Conservation (phyloP, 2,113 vertebrate species). For the Antechinus flavipes region DNA sequence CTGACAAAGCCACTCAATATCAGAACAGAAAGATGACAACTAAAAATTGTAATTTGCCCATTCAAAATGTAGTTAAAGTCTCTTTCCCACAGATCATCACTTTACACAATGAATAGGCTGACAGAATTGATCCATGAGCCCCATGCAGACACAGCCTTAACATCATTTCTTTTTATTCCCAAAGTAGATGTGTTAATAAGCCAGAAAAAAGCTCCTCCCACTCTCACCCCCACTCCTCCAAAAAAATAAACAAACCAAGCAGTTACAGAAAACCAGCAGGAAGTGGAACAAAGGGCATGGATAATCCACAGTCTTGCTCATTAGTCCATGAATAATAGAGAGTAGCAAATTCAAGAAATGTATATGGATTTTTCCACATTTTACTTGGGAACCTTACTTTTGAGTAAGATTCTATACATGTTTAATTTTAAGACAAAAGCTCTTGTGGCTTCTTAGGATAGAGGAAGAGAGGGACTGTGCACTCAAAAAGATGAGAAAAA, state of each 20-base stretch:
- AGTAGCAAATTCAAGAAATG: background rate
- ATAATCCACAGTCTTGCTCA: background rate
- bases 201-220: background rate
- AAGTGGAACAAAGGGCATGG: background rate
- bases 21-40: background rate
- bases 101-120: background rate
- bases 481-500: background rate
- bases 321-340: background rate
- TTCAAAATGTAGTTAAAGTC: background rate
- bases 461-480: background rate
- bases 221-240: no score
- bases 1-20: background rate
- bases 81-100: background rate
- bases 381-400: slow-evolving; percentile 31
- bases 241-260: background rate
- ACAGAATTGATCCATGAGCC: background rate
- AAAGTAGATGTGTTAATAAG: slow-evolving; percentile 14
- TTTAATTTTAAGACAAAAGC: background rate
- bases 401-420: background rate
- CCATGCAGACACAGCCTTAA: background rate
- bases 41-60: background rate
- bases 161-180: background rate
- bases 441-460: background rate
- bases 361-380: background rate
- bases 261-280: background rate